Conservation (phyloP, 2,113 vertebrate genomes). For the Pyrgilauda ruficollis region DNA sequence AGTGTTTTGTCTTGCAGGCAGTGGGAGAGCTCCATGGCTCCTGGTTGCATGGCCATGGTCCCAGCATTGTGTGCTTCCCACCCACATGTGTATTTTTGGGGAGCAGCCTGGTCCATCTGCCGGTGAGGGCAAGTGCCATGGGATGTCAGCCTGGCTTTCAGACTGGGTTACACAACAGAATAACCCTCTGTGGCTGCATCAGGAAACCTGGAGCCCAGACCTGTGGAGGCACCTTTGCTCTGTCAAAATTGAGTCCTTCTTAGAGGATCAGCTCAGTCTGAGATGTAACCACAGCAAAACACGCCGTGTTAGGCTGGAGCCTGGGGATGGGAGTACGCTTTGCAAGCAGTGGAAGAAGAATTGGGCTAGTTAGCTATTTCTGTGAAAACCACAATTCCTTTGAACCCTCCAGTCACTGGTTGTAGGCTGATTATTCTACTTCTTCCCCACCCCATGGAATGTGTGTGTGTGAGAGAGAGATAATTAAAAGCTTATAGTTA, state of each 20-base stretch:
- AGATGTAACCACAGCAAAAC: not conserved
- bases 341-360: not conserved
- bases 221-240: not conserved
- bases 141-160: not conserved
- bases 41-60: accelerated
- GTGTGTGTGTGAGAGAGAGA: not conserved
- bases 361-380: slow-evolving; percentile 1
- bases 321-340: accelerated
- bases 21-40: not conserved
- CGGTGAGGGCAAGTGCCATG: not conserved
- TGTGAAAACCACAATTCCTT: not conserved
- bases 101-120: not conserved
- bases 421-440: slow-evolving; percentile 41
- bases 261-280: not conserved
- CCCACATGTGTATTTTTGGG: accelerated
- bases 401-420: not conserved
- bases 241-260: not conserved
- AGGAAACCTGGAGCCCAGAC: not conserved
- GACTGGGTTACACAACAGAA: not conserved
- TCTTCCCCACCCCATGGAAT: not conserved
- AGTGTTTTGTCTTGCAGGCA: not conserved
- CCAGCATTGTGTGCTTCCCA: accelerated
- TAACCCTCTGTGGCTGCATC: not conserved
- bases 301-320: accelerated
- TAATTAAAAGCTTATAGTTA: slow-evolving; percentile 58